Percentiles rank a stretch among this genome's conserved stretches.
These are phyloP conservation scores for Cardiocondyla obscurior DNA, from an alignment of 1,140 invertebrate species.

Conservation along the genomic window DNA sequence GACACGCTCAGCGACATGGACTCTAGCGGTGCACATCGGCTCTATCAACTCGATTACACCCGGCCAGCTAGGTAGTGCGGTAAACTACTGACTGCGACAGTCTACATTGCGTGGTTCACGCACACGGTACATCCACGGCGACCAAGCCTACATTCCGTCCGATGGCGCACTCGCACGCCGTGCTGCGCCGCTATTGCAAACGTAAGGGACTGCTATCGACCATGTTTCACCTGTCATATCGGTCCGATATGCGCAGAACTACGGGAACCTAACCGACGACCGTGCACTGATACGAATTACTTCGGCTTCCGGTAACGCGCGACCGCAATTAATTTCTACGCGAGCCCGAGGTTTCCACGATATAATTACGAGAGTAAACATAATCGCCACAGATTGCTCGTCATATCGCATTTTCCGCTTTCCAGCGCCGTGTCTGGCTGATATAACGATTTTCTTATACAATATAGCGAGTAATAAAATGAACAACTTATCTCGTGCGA, in stretches of 20 bases:
- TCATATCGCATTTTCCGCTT: not conserved
- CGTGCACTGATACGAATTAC: conserved; percentile 51
- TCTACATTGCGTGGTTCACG: conserved; percentile 47
- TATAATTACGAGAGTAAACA: conserved; percentile 31
- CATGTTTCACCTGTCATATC: conserved; percentile 52
- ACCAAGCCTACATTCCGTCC: conserved; percentile 11
- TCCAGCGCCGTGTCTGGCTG: not conserved
- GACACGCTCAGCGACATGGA: conserved; percentile 29
- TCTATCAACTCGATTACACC: conserved; percentile 47
- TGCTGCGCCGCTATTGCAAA: conserved; percentile 31
- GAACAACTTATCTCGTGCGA: not conserved
- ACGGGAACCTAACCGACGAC: conserved; percentile 36
- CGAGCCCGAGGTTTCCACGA: not conserved
- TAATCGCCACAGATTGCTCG: not conserved
- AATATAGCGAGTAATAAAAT: not conserved
- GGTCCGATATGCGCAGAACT: conserved; percentile 48
- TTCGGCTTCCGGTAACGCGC: conserved; percentile 44
- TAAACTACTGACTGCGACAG: conserved; percentile 54
- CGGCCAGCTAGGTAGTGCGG: conserved; percentile 11
- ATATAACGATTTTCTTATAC: not conserved
- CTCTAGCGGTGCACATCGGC: not conserved
- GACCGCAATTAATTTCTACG: conserved; percentile 37
- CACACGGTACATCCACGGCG: conserved; percentile 28
- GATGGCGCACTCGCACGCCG: conserved; percentile 4
- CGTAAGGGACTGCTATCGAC: conserved; percentile 52